phyloP scores from a whole-genome alignment of 2,113 vertebrate genomes.

The Gallinago undulata region DNA sequence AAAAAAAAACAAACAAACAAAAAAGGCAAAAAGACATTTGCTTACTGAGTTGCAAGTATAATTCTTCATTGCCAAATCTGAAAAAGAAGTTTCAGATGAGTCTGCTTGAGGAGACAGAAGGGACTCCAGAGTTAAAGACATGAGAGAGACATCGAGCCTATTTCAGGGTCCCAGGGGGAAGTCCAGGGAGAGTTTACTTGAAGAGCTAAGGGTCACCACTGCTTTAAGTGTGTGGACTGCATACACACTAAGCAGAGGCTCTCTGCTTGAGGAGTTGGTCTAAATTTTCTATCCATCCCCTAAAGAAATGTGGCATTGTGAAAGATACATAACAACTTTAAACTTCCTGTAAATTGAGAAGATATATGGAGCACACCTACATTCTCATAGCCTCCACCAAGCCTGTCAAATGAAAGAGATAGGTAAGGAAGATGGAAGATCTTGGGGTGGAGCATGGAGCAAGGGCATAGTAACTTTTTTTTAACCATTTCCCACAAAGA shows the following conservation, averaged over 20 bases:
- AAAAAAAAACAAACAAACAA: neutral
- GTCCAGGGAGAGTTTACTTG: neutral
- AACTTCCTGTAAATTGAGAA: neutral
- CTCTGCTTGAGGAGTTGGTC: neutral
- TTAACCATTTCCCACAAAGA: neutral
- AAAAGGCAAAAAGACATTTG: neutral
- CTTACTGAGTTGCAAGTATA: neutral
- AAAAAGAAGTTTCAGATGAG: neutral
- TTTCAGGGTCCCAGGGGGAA: neutral
- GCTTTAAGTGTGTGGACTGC: neutral
- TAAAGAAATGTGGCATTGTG: neutral
- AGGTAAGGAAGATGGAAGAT: neutral
- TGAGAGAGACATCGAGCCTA: neutral
- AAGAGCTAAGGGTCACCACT: neutral
- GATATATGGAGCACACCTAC: neutral
- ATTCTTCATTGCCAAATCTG: neutral
- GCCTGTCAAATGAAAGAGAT: neutral
- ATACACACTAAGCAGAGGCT: neutral
- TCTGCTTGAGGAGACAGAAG: neutral
- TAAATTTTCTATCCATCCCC: neutral
- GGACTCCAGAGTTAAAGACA: neutral
- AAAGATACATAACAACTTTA: neutral
- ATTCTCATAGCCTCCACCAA: neutral
- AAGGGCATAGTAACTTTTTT: neutral
- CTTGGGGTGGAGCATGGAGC: neutral